A percentile compares a stretch with the other conserved stretches of the same genome.
phyloP scores from a whole-genome alignment of 2,113 vertebrate species.

The Psittacus erithacus region DNA sequence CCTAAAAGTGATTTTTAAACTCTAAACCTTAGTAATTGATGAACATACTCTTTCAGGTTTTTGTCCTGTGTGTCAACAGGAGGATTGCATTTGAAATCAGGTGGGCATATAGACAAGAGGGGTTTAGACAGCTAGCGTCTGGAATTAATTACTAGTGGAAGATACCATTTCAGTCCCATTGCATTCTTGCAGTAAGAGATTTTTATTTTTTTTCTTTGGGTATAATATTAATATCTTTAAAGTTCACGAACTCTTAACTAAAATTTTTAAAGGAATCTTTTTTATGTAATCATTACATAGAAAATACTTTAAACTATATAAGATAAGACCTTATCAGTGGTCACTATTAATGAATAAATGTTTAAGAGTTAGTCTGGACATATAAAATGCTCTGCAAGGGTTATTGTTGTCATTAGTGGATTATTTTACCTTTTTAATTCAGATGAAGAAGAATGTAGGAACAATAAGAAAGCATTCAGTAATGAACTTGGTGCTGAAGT shows the following conservation, averaged over 20 bases:
- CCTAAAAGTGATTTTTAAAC: neutral
- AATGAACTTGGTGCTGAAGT: neutral
- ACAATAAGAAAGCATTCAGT: neutral
- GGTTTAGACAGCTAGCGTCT: neutral
- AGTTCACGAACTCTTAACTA: neutral
- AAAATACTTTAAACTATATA: neutral
- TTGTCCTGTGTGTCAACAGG: neutral
- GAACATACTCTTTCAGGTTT: neutral
- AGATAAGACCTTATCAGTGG: neutral
- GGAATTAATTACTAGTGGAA: neutral
- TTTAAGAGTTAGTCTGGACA: neutral
- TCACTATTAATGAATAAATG: neutral
- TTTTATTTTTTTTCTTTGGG: neutral
- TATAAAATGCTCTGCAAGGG: neutral
- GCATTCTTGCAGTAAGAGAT: neutral
- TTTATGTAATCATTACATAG: neutral
- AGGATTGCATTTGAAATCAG: neutral
- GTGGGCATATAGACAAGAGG: neutral
- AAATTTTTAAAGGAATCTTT: neutral
- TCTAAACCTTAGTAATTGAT: neutral
- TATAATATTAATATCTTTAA: neutral
- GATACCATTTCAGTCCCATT: too few species aligned
- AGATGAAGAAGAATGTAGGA: conserved; percentile 19
- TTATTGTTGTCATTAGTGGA: neutral
- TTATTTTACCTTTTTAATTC: neutral